Evolutionary conservation across 2,113 vertebrate genomes (phyloP), one percentile per base, ranked within the genome.

Genomic region (Salminus brasiliensis): DNA sequence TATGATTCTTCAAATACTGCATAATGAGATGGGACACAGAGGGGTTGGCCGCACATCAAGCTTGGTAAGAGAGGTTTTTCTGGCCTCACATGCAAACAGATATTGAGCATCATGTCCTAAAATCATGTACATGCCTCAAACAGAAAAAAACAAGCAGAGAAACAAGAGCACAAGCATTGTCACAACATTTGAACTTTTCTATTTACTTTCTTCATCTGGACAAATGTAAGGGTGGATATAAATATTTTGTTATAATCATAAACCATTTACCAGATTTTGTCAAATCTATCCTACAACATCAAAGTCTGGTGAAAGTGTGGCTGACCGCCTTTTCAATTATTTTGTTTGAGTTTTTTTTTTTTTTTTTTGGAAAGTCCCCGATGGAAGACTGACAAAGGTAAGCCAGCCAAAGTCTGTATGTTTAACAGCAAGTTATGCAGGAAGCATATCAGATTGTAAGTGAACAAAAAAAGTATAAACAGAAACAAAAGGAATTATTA

Each of bases 21-120:
- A 45, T 27, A 43, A 41, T 43, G n/a, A 67, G 9, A 41, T 67
- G 36, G 65, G 65, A 43, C 36, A 67, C 11, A 36, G 43, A 67
- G 65, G 30, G 9, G 70, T 72, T 13, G 49, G 57, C 18, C 32
- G 49, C 32, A 72, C 70, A 23, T 23, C 29, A 13, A 57, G 70
- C 11, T 36, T 39, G 11, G 34, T 72, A 9, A 72, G 43, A n/a
- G 69, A 30, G 45, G 15, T 53, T 55, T 32, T 55, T 55, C 43
- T 72, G 69, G 29, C 69, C 69, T 72, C 18, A 53, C 47, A 55
- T 53, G 69, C 69, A 53, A n/a, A 72, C n/a, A n/a, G 69, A 72
- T 34, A 55, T 72, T 21, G 69, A 72, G 12, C 27, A 57, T 39
- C n/a, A 73, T 39, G n/a, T n/a, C n/a, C n/a, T n/a, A n/a, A n/a